Conservation (phyloP, 2,888 invertebrate genomes). For the Trachelus iudaicus region DNA sequence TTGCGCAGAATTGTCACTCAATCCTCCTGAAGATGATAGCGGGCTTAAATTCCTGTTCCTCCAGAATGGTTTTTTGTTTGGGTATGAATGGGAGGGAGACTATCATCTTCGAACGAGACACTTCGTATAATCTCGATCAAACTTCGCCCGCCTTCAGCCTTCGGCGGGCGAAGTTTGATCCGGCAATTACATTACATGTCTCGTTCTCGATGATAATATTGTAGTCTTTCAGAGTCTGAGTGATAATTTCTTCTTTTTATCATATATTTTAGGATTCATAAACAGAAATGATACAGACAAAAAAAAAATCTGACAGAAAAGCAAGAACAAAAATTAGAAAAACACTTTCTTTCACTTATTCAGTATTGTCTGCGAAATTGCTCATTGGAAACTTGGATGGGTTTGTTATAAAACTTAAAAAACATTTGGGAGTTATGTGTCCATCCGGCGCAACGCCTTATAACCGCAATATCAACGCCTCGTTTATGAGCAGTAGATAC, state of each 20-base stretch:
- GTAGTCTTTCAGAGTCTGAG: slow-evolving; percentile 7
- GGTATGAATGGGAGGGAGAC: slow-evolving; percentile 1
- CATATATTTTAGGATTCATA: neutral
- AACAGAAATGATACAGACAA: no score
- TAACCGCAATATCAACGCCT: slow-evolving; percentile 19
- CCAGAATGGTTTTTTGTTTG: neutral
- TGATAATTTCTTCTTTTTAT: slow-evolving; percentile 1
- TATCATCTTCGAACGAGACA: slow-evolving; percentile 11
- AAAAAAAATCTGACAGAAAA: no score
- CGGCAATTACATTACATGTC: neutral
- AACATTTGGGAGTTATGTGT: slow-evolving; percentile 15
- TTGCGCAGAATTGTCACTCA: neutral
- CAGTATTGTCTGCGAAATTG: slow-evolving; percentile 13
- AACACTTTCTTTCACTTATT: slow-evolving; percentile 5
- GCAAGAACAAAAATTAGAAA: no score
- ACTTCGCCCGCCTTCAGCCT: no score
- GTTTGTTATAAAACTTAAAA: slow-evolving; percentile 23
- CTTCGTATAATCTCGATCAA: neutral
- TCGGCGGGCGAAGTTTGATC: neutral
- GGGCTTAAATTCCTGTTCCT: neutral
- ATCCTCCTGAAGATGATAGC: slow-evolving; percentile 2
- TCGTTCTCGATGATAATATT: slow-evolving; percentile 12
- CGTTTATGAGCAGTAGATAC: slow-evolving; percentile 22
- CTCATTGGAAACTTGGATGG: slow-evolving; percentile 8
- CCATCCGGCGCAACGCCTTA: slow-evolving; percentile 25